Percentiles rank a stretch among this genome's conserved stretches.
Evolutionary conservation across 2,888 invertebrate species (phyloP).

Genomic region (Lepidocyrtoides sp.): DNA sequence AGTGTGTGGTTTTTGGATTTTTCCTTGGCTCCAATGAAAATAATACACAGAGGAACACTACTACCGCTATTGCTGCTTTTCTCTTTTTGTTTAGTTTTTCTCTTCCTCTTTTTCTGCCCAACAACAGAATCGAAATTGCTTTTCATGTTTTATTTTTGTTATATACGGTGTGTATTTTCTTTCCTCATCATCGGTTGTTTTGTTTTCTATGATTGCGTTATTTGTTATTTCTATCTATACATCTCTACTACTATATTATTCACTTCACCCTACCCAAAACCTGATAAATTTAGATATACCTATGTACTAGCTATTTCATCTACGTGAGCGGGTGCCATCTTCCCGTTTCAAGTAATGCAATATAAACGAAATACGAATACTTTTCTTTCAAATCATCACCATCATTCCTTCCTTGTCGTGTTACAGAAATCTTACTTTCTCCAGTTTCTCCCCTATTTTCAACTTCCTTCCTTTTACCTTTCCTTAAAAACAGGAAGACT

Average conservation of each 20-base stretch:
- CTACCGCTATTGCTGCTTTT: not conserved
- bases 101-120: constrained; percentile 18
- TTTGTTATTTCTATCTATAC: not conserved
- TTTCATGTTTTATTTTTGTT: constrained; percentile 42
- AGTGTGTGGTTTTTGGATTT: not conserved
- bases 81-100: constrained; percentile 9
- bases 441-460: constrained; percentile 6
- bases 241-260: too few relatives aligned
- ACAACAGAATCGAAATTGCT: constrained; percentile 46
- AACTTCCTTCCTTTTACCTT: constrained; percentile 51
- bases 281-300: not conserved
- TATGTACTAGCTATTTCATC: too few relatives aligned
- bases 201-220: constrained; percentile 30
- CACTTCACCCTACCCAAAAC: too few relatives aligned
- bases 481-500: constrained; percentile 15
- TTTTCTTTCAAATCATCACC: not conserved
- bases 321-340: not conserved
- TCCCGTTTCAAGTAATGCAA: constrained; percentile 20
- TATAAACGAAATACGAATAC: constrained; percentile 37
- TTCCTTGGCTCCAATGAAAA: not conserved
- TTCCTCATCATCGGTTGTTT: constrained; percentile 10
- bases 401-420: not conserved
- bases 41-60: not conserved
- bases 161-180: too few relatives aligned
- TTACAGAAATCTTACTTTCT: constrained; percentile 22